Evolutionary conservation across 2,797 vertebrate genomes (phyloP), one percentile per base, ranked within the genome.

Genomic region (Echeneis naucrates): DNA sequence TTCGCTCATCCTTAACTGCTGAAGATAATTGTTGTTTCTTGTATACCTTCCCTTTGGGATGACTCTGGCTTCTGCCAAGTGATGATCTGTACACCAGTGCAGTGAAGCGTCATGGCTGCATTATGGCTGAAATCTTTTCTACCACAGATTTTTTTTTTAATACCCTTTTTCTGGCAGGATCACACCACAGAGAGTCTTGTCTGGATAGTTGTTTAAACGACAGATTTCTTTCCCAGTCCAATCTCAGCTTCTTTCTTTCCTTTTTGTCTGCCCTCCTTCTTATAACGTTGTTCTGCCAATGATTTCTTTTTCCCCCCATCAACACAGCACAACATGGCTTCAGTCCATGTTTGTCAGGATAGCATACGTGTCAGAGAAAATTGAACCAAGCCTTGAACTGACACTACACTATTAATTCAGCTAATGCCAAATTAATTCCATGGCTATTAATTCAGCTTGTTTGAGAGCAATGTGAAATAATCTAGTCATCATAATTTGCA

Each of bases 1-100:
- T 87, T 89, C 77, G 53, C 82, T 88, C 87, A 91, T 87, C 87
- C 88, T 82, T 90, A 91, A 89, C 88, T 83, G 87, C 87, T 79
- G 74, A 74, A 87, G 90, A 91, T 92, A 93, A 92, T 92, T 89
- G 91, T 91, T 88, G 88, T 87, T 87, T 81, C 87, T 87, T 80
- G 84, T 88, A 76, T 66, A 75, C 75, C 74, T 84, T 86, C 79
- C 89, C 88, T 86, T 80, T 9, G 68, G 88, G 81, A 78, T 60
- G 73, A 62, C 79, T 82, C 59, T 5, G 12, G 68, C 61, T 59
- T 57, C 69, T 61, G 81, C 80, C 74, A 44, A 27, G 72, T 75
- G 44, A 65, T 56, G 27, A 75, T 87, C 75, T 81, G 80, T 75
- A 23, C 66, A 17, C 42, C 55, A 26, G 63, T 75, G 77, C 69